Evolutionary conservation across 2,113 vertebrate genomes (phyloP).

Genomic region (Phrynocephalus versicolor): DNA sequence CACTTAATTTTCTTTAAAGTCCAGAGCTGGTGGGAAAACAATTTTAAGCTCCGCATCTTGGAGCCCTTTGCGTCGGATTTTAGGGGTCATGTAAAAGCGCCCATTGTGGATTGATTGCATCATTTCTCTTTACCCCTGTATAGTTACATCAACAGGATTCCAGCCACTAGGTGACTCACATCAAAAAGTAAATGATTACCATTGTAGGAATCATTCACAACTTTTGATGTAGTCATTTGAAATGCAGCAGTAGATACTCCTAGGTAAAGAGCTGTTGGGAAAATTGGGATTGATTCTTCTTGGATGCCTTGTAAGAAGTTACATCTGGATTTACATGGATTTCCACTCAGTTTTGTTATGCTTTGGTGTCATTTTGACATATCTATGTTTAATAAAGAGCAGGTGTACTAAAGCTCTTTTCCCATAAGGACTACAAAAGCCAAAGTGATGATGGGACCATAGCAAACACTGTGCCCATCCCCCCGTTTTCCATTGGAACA

Average conservation of each 20-base stretch:
- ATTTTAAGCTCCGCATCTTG: too few species aligned
- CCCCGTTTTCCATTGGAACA: not conserved
- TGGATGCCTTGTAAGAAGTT: not conserved
- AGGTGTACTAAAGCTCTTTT: not conserved
- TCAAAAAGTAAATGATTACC: not conserved
- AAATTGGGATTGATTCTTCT: not conserved
- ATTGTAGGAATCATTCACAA: not conserved
- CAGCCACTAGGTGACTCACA: too few species aligned
- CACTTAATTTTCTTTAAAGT: too few species aligned
- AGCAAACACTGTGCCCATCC: too few species aligned
- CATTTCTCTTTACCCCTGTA: too few species aligned
- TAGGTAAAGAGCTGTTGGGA: not conserved
- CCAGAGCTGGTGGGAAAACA: too few species aligned
- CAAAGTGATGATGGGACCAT: too few species aligned
- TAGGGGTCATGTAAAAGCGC: too few species aligned
- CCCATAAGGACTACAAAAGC: not conserved
- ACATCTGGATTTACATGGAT: not conserved
- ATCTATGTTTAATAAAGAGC: not conserved
- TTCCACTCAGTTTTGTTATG: not conserved
- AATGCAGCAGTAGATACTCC: not conserved
- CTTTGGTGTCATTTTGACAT: not conserved
- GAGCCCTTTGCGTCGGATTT: too few species aligned
- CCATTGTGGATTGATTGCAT: too few species aligned
- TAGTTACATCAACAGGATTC: too few species aligned
- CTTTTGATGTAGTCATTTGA: too few species aligned